Evolutionary conservation across 2,113 vertebrate genomes (phyloP), one percentile per base, ranked within the genome.

Genomic region (Eulacestoma nigropectus): DNA sequence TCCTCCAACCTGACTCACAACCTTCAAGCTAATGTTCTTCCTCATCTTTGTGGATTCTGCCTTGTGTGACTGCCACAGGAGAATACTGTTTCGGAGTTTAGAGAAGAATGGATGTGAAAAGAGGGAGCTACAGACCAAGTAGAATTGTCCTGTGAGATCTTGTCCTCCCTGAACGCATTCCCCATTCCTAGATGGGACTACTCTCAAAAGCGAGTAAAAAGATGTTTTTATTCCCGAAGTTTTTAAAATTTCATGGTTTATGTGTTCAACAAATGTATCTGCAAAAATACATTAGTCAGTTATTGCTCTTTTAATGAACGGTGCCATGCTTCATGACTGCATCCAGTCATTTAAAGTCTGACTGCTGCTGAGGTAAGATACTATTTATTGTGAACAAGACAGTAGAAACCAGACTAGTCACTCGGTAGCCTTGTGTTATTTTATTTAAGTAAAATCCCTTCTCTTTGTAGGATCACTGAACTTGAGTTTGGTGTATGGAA

Each of bases 341-440:
- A 35, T 70, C 16, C 13, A 68, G 32, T 72, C 10, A 27, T 68
- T 75, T 59, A 25, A 85, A 39, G 44, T 89, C 46, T 19, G 41
- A 20, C 30, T 91, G 8, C 29, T 89, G 42, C 21, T 8, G 11
- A 84, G 37, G 17, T 80, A 76, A 53, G 41, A 32, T 63, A 7
- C 27, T 81, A 37, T 20, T 68, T 72, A 35, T 32, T 67, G 26
- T 68, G 27, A 81, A 32, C 11, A 42, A 79, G 63, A 30, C 8
- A n/a, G 6, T 26, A 83, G 67, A 77, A 85, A 59, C 17, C 35
- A 63, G 17, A 22, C 13, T 53, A 79, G 16, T 76, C 49, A 65
- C 23, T 83, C 0, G 0, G 9, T 59, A 89, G 8, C 25, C n/a
- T 35, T 59, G 23, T 7, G 7, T 59, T 59, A 29, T 60, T 91